Base-by-base conservation (phyloP, 1,140 invertebrate genomes). In the Hormaphis cornu region DNA sequence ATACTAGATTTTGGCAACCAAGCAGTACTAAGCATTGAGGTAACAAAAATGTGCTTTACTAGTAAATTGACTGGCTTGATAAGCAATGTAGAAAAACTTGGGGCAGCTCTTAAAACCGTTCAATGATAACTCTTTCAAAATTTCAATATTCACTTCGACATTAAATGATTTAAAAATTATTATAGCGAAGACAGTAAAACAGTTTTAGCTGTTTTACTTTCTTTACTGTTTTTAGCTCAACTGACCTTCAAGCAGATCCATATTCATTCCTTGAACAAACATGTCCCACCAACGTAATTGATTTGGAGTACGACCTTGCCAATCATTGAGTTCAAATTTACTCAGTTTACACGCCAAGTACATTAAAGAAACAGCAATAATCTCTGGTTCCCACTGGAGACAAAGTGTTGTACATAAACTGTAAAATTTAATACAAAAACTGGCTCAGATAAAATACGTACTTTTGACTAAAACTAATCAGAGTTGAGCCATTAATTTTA, bases 331-430 rank as follows among this genome's bases (percentile, higher is more conserved):
- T 77, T 95, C 92, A 82, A 97, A 97, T 78, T 97, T 96, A 76
- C 90, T 94, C 26, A 98, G 80, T 78, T 95, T 95, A n/a, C 92
- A 91, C 1, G 95, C 93, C 48, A 98, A 81, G 79, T 98, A 96
- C 86, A 98, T 95, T 1, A 98, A 80, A 0, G 96, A 94, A n/a
- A 97, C 93, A 1, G 95, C 94, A 73, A 98, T 95, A 50, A 99
- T 94, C 81, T 99, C 97, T 12, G 97, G 95, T 78, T 99, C 97
- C 95, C 96, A 99, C 80, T 98, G 95, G 3, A 99, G 82, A 73
- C 91, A 95, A 20, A 99, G 81, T 6, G 95, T 98, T 14, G 97
- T 99, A 76, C 93, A 97, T 56, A 97, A 82, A 79, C 93, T 94
- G 77, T 26, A 81, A 79, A 71, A 73, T 59, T 70, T 73, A 73